Percentiles rank a stretch among this genome's conserved stretches.
phyloP scores from a whole-genome alignment of 1,140 invertebrate species.

The Arion vulgaris region DNA sequence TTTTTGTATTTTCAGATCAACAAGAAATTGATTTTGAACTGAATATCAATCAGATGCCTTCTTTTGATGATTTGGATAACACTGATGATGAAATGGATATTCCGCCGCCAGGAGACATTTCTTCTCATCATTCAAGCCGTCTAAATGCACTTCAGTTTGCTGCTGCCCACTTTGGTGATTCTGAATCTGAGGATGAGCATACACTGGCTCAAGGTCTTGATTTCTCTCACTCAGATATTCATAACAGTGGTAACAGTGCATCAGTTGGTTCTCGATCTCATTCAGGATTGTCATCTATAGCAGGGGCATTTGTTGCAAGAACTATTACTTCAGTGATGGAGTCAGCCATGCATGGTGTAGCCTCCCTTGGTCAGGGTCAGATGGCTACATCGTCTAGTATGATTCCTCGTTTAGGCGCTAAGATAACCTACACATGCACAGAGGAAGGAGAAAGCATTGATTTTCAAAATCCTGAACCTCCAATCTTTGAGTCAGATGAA shows the following conservation, averaged over 20 bases:
- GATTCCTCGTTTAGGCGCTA: slow-evolving; percentile 42
- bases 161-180: slow-evolving; percentile 55
- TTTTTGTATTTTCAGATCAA: slow-evolving; percentile 28
- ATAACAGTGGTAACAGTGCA: slow-evolving; percentile 7
- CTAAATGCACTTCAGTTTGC: slow-evolving; percentile 25
- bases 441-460: slow-evolving; percentile 45
- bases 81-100: slow-evolving; percentile 61
- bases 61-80: slow-evolving; percentile 63
- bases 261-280: slow-evolving; percentile 6
- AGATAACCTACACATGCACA: slow-evolving; percentile 49
- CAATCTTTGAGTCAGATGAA: slow-evolving; percentile 44
- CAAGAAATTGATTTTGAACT: slow-evolving; percentile 54
- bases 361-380: slow-evolving; percentile 39
- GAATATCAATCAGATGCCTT: slow-evolving; percentile 61
- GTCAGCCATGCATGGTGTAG: slow-evolving; percentile 54
- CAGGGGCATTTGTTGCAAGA: slow-evolving; percentile 48
- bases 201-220: slow-evolving; percentile 42
- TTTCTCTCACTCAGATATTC: slow-evolving; percentile 40
- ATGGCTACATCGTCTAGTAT: slow-evolving; percentile 46
- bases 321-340: slow-evolving; percentile 59
- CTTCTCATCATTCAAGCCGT: slow-evolving; percentile 21
- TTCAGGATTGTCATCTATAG: slow-evolving; percentile 32
- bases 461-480: slow-evolving; percentile 39
- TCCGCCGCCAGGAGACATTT: slow-evolving; percentile 5
- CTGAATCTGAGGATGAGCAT: slow-evolving; percentile 56